Evolutionary conservation across 1,140 invertebrate species (phyloP), one percentile per base, ranked within the genome.

Genomic region (Hirudo medicinalis): DNA sequence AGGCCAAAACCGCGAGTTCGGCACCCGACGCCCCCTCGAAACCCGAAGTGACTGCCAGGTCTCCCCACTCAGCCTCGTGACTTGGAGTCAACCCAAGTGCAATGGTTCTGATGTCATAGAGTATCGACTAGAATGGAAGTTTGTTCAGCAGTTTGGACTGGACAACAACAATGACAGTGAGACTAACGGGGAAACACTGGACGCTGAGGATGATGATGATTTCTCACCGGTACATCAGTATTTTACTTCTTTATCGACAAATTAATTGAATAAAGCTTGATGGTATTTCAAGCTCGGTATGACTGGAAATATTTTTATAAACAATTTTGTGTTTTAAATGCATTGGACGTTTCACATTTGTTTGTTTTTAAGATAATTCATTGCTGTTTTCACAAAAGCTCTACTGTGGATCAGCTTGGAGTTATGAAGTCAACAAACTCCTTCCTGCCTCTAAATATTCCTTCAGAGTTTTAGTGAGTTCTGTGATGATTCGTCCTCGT

Each of bases 31-130:
- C 89, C 1, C 88, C 90, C 2, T 79, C 83, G n/a, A 75, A 83
- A 17, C 85, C 88, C 0, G 81, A 82, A 19, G 78, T 84, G 17
- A 80, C 84, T 3, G 84, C 82, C 72, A 86, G 87, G 76, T 87
- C 87, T 43, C 83, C 89, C 11, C 86, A 87, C 72, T 83, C 85
- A 75, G 84, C 87, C 80, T 85, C 20, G 82, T 91, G 43, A 83
- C 86, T 57, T 94, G 91, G 91, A 84, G 84, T 67, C 86, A 88
- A 72, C 90, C 91, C 0, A 78, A 84, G 43, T 86, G 85, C 78
- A 92, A 92, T 82, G 91, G 91, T 27, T 87, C 90, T 13, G 83
- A 87, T 11, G 86, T 94, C 36, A 84, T 85, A 40, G 89, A 91
- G 73, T 93, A 91, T 78, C 83, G 86, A n/a, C 22, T 70, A 19